phyloP scores from a whole-genome alignment of 2,888 invertebrate species.

The Mycalesis mineus region DNA sequence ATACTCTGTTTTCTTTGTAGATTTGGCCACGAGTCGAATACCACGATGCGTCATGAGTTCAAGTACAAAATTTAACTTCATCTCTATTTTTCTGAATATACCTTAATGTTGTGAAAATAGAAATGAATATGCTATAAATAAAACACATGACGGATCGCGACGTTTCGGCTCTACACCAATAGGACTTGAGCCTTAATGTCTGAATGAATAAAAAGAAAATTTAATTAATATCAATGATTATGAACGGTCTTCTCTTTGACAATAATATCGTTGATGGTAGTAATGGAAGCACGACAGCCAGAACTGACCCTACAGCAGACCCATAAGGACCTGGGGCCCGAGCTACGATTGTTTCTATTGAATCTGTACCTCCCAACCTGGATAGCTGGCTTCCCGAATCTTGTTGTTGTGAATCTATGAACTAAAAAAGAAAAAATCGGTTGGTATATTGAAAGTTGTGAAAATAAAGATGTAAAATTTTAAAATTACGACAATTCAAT shows the following conservation, averaged over 20 bases:
- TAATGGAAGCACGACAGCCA: conserved; percentile 35
- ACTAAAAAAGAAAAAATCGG: conserved; percentile 25
- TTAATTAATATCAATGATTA: conserved; percentile 38
- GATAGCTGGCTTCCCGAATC: conserved; percentile 37
- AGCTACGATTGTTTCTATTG: conserved; percentile 33
- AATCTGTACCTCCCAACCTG: conserved; percentile 35
- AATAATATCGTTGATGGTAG: conserved; percentile 34
- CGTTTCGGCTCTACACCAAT: too few species aligned
- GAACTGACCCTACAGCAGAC: conserved; percentile 34
- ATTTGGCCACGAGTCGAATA: too few species aligned
- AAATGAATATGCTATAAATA: too few species aligned
- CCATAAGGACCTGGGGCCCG: conserved; percentile 31
- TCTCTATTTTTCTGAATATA: too few species aligned
- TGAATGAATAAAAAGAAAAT: too few species aligned
- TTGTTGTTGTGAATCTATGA: conserved; percentile 33
- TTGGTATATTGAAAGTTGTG: neutral
- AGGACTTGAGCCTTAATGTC: too few species aligned
- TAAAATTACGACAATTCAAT: neutral
- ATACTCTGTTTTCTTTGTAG: too few species aligned
- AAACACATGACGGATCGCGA: too few species aligned
- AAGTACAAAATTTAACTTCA: too few species aligned
- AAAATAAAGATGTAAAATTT: neutral
- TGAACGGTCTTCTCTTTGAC: conserved; percentile 33
- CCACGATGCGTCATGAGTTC: too few species aligned
- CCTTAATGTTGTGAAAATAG: too few species aligned